Conservation (phyloP, 1,140 invertebrate genomes). For the Temnothorax nylanderi region DNA sequence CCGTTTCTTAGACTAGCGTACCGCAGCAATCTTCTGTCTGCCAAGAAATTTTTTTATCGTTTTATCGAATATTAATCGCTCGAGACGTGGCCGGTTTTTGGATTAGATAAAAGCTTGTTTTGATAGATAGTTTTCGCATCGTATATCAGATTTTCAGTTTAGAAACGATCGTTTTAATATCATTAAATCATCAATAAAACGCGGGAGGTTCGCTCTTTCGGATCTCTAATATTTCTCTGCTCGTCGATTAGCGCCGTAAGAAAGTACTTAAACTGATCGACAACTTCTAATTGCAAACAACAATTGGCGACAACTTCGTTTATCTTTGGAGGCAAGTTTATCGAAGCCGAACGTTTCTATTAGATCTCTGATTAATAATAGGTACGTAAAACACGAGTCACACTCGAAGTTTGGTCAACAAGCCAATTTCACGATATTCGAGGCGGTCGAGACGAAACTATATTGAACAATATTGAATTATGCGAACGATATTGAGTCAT, state of each 20-base stretch:
- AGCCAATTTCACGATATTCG: neutral
- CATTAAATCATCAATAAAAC: neutral
- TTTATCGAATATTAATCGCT: neutral
- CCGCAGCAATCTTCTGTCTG: neutral
- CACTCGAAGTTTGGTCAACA: neutral
- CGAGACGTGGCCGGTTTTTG: neutral
- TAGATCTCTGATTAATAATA: neutral
- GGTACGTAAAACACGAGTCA: neutral
- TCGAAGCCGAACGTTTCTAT: neutral
- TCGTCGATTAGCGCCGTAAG: neutral
- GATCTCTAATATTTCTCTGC: neutral
- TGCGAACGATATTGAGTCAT: neutral
- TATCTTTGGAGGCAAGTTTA: neutral
- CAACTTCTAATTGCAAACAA: neutral
- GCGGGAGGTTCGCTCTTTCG: neutral
- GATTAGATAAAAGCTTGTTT: constrained; percentile 4
- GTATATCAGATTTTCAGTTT: neutral
- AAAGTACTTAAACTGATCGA: neutral
- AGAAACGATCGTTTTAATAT: neutral
- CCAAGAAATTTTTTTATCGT: neutral
- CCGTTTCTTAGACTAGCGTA: neutral
- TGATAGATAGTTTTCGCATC: neutral
- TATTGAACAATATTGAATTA: neutral
- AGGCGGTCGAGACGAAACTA: neutral
- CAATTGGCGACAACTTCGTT: neutral